A percentile compares a stretch with the other conserved stretches of the same genome.
Evolutionary conservation across 1,140 invertebrate genomes (phyloP).

Genomic region (Drosophila busckii): DNA sequence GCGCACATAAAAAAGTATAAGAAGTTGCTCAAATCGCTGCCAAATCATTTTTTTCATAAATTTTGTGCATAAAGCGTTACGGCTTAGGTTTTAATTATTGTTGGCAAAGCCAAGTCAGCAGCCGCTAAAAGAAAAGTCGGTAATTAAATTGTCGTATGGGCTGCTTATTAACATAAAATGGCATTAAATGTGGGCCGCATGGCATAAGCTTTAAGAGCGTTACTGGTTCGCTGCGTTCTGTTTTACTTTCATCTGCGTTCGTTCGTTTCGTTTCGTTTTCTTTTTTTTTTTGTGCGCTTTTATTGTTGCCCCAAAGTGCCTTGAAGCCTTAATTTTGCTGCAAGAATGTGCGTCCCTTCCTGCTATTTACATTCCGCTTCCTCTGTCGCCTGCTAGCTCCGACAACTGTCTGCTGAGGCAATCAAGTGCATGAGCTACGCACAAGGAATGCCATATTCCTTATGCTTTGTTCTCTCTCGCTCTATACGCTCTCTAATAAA

Average conservation of each 20-base stretch:
- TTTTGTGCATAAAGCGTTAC: conserved; percentile 28
- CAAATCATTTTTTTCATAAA: conserved; percentile 41
- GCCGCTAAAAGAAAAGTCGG: conserved; percentile 9
- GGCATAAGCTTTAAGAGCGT: conserved; percentile 2
- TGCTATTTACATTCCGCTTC: conserved; percentile 52
- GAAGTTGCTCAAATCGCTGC: conserved; percentile 28
- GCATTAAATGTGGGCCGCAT: conserved; percentile 31
- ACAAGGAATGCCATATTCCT: conserved; percentile 54
- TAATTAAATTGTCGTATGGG: conserved; percentile 68
- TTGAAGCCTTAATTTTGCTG: conserved; percentile 66
- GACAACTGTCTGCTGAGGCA: conserved; percentile 28
- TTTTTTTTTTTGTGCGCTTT: conserved; percentile 31
- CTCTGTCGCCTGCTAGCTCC: not conserved
- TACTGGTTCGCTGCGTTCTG: conserved; percentile 18
- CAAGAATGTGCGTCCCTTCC: too few species aligned
- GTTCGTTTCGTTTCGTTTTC: conserved; percentile 4
- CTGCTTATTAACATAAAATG: conserved; percentile 65
- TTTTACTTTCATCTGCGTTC: conserved; percentile 13
- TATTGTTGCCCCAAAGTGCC: conserved; percentile 68
- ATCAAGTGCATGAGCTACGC: conserved; percentile 72
- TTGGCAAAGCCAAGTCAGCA: conserved; percentile 21
- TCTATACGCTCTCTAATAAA: conserved; percentile 56
- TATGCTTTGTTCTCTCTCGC: conserved; percentile 58
- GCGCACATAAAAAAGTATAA: conserved; percentile 43
- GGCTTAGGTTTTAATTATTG: conserved; percentile 59